Evolutionary conservation across 2,113 vertebrate species (phyloP).

Genomic region (Cinclus cinclus): DNA sequence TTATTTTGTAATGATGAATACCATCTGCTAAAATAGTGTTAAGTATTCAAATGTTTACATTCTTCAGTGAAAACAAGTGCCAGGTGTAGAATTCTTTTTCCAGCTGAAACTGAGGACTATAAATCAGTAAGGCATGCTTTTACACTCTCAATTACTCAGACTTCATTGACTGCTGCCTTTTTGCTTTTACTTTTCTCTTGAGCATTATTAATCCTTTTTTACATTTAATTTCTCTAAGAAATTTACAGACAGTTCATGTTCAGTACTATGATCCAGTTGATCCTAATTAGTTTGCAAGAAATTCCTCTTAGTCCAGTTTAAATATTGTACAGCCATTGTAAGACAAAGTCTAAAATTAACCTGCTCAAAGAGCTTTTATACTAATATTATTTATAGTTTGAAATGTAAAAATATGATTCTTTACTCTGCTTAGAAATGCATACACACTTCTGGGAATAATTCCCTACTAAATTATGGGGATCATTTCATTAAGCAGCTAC

Average conservation of each 20-base stretch:
- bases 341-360: background rate
- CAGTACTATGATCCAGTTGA: background rate
- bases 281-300: background rate
- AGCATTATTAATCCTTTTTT: background rate
- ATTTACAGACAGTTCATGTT: background rate
- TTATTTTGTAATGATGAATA: background rate
- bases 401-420: background rate
- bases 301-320: background rate
- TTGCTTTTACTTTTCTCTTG: background rate
- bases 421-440: background rate
- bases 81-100: background rate
- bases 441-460: background rate
- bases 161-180: background rate
- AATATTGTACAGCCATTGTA: background rate
- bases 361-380: background rate
- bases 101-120: background rate
- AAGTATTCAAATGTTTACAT: background rate
- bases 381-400: background rate
- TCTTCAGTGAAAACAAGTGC: background rate
- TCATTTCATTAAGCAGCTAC: background rate
- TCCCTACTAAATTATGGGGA: background rate
- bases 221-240: background rate
- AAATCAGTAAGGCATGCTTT: background rate
- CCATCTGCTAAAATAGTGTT: background rate
- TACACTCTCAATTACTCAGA: background rate